Evolutionary conservation across 2,797 vertebrate species (phyloP).

Genomic region (Parotocinclus haroldoi): DNA sequence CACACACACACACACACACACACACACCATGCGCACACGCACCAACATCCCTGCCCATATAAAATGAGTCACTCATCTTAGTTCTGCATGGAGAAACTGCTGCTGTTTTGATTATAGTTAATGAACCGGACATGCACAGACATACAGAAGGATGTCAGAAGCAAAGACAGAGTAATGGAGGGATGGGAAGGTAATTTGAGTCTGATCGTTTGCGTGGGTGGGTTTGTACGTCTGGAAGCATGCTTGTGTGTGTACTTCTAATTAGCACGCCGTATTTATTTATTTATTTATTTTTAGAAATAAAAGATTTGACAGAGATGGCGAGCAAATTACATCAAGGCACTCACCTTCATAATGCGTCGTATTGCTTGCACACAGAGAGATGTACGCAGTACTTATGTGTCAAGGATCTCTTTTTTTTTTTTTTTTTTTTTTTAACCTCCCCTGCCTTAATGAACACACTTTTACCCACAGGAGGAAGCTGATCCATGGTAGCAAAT

Average conservation of each 20-base stretch:
- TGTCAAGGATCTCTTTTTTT: too few relatives aligned
- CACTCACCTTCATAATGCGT: too few relatives aligned
- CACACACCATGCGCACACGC: conserved; percentile 7
- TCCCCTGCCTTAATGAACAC: conserved; percentile 2
- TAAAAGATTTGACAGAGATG: too few relatives aligned
- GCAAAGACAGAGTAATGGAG: conserved; percentile 24
- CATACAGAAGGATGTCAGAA: conserved; percentile 14
- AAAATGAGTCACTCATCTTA: conserved; percentile 27
- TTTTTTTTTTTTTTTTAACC: neutral
- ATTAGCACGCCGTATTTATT: too few relatives aligned
- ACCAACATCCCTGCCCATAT: neutral
- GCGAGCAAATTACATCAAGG: too few relatives aligned
- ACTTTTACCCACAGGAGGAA: neutral
- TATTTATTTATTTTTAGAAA: too few relatives aligned
- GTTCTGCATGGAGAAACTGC: conserved; percentile 14
- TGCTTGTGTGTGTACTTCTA: neutral
- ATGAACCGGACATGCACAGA: conserved; percentile 17
- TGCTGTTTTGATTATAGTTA: conserved; percentile 27
- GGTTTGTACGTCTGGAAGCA: conserved; percentile 3
- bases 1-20: conserved; percentile 17
- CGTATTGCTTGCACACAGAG: too few relatives aligned
- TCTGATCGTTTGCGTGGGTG: conserved; percentile 23
- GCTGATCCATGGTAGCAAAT: neutral
- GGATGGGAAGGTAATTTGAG: conserved; percentile 26
- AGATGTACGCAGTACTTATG: too few relatives aligned